A percentile compares a stretch with the other conserved stretches of the same genome.
phyloP scores from a whole-genome alignment of 2,113 vertebrate species.

The Brachyhypopomus gauderio region DNA sequence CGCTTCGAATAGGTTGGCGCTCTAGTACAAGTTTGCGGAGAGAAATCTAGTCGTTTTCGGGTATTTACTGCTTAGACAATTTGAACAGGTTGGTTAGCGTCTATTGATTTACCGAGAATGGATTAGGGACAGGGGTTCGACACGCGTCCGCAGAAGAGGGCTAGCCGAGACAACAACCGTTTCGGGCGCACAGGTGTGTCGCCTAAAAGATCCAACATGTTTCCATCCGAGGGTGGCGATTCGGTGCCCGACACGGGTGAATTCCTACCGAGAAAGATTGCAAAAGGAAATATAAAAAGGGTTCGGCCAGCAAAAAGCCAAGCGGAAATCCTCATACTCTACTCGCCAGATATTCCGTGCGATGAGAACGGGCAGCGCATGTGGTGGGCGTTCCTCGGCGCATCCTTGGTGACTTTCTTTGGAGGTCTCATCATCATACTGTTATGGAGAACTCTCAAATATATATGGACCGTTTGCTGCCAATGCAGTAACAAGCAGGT shows the following conservation, averaged over 20 bases:
- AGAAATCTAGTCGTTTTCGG: no score
- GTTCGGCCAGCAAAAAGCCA: constrained; percentile 57
- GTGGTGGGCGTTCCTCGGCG: constrained; percentile 98
- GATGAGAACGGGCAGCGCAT: constrained; percentile 92
- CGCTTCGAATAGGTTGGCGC: no score
- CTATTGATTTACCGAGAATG: no score
- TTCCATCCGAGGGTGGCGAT: constrained; percentile 81
- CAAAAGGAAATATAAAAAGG: no score
- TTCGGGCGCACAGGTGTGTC: no score
- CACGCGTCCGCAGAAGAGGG: no score
- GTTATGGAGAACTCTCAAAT: constrained; percentile 95
- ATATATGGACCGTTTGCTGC: constrained; percentile 98
- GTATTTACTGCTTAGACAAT: no score
- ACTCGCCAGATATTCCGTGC: constrained; percentile 89
- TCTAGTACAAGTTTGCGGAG: no score
- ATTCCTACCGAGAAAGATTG: no score
- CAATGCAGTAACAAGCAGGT: constrained; percentile 98
- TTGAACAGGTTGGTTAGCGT: no score
- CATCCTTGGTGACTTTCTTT: constrained; percentile 99
- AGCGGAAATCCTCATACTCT: constrained; percentile 91
- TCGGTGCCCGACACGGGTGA: background rate
- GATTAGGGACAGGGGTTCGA: no score
- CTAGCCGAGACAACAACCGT: no score
- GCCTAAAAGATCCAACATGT: constrained; percentile 59
- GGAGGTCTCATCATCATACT: constrained; percentile 98